Conservation (phyloP, 2,888 invertebrate species). For the Drosophila rubida region DNA sequence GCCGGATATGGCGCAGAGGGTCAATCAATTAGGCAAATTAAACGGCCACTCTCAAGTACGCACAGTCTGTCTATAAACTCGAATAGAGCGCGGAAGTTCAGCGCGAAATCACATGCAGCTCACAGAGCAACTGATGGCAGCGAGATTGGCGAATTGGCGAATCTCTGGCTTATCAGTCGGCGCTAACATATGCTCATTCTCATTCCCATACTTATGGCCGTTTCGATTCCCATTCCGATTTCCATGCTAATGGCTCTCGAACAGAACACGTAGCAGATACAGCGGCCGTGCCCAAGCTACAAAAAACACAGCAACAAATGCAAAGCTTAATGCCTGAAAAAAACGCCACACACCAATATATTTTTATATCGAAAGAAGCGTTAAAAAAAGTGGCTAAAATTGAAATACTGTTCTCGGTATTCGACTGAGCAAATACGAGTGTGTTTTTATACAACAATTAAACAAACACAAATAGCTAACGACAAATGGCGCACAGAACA, state of each 20-base stretch:
- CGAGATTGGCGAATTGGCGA: constrained; percentile 28
- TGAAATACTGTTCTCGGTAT: constrained; percentile 47
- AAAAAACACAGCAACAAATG: constrained; percentile 23
- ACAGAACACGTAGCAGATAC: constrained; percentile 57
- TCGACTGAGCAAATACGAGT: constrained; percentile 44
- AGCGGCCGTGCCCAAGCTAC: constrained; percentile 47
- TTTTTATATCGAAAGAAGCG: neutral
- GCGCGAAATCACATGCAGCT: constrained; percentile 29
- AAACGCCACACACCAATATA: constrained; percentile 21
- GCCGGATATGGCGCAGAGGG: constrained; percentile 26
- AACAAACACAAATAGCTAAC: constrained; percentile 70
- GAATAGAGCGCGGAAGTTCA: constrained; percentile 28
- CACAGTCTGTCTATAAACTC: neutral
- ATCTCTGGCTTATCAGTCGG: constrained; percentile 50
- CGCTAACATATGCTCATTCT: neutral
- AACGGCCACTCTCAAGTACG: constrained; percentile 14
- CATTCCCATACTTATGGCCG: constrained; percentile 16
- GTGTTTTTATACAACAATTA: constrained; percentile 58
- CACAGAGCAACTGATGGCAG: constrained; percentile 24
- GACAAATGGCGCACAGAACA: constrained; percentile 50
- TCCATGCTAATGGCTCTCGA: constrained; percentile 33
- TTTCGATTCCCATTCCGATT: constrained; percentile 10
- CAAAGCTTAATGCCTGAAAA: neutral
- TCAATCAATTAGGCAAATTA: constrained; percentile 56
- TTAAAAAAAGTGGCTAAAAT: constrained; percentile 23